Evolutionary conservation across 37 sponge, comb jelly and placozoan genomes (phyloP), one percentile per base, ranked within the genome.

Genomic region (Petrosia ficiformis): DNA sequence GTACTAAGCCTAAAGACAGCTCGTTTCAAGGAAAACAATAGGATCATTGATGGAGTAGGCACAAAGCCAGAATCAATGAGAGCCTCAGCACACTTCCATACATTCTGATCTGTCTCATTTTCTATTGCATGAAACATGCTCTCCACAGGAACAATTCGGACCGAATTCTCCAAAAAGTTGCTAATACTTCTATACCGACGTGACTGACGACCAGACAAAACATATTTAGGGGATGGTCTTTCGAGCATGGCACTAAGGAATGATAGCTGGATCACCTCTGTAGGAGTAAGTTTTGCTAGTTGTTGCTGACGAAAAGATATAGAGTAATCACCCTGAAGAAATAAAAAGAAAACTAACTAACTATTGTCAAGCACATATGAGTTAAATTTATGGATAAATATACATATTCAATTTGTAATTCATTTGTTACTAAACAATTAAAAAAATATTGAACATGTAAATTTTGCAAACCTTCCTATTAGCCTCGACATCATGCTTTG

Each of bases 71-170:
- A 43, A 28, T 4, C 30, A 4, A 73, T n/a, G 6, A 86, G 44
- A n/a, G 87, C 87, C 52, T 80, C 75, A 21, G 76, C 54, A 68
- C 87, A 86, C 39, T 80, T 63, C 0, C 65, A 36, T 5, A 71
- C 76, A 42, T 65, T 70, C 28, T 69, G 65, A 42, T 80, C 30
- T 54, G 73, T 70, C 22, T 33, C 29, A 32, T 80, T 43, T 0
- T 56, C 71, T 44, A 86, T 71, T 11, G 87, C 81, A 80, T 76
- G 52, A 4, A 74, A 80, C 36, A 86, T 74, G 37, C 87, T 86
- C 70, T 86, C 87, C 30, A 86, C 8, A 0, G 87, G 87, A 68
- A 86, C 87, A 43, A 86, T 43, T 32, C 75, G 67, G 16, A 80
- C 87, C 5, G 76, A 80, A 61, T 74, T 65, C 60, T 86, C 87